Evolutionary conservation across 64 coral and sea anemone genomes (phyloP), one percentile per base, ranked within the genome.

Genomic region (Actinia equina): DNA sequence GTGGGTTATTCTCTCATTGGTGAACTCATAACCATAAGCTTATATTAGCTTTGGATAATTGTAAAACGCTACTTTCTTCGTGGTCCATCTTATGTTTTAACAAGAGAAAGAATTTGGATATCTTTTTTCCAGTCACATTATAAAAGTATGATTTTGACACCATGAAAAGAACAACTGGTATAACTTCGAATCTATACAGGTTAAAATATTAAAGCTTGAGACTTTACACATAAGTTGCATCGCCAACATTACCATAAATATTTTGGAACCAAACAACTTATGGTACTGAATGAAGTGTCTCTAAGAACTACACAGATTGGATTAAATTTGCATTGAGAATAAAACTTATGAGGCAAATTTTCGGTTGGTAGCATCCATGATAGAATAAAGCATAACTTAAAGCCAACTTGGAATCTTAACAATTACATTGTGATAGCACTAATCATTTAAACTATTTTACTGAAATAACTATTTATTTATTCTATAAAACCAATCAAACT

Each of bases 91-190:
- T 67, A 22, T n/a, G 37, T 90, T 77, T 77, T 78, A 57, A 90
- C 2, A 49, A 49, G 51, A 46, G 62, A 64, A 52, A 76, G 49
- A 45, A 17, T 59, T 53, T 80, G 84, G 63, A 77, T 79, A 22
- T 67, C 44, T 12, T 6, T 79, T 78, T 59, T n/a, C 85, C 55
- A 77, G 82, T 77, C 42, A 64, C 23, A 82, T 51, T 44, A 80
- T 63, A 88, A 82, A 81, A 46, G 65, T 70, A 86, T 46, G 65
- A 53, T n/a, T 51, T 25, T 51, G 61, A 61, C 37, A 25, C 42
- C 77, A 76, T 85, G 54, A 86, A 3, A 74, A 7, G 19, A 71
- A n/a, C n/a, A 74, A 74, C 69, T 74, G 26, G 69, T 15, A 74
- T 0, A 74, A 74, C 25, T 25, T 41, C 37, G 15, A 2, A 7